Percentiles rank a stretch among this genome's conserved stretches.
Evolutionary conservation across 2,113 vertebrate genomes (phyloP).

Genomic region (Nothocercus julius): DNA sequence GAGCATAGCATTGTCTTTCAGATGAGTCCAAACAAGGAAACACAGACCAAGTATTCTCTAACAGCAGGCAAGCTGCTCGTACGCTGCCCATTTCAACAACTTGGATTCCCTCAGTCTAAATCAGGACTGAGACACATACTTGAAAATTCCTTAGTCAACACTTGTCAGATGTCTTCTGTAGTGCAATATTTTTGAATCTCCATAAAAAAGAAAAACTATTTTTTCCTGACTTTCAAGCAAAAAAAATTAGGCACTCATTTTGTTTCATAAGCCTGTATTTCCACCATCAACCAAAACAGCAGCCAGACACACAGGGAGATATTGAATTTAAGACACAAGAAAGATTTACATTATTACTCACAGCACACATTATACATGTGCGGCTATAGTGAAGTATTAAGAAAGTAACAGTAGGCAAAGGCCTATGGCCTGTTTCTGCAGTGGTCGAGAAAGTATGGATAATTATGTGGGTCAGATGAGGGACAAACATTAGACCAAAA

Average conservation of each 20-base stretch:
- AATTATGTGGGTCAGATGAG: background rate
- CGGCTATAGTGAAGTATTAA: background rate
- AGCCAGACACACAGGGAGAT: background rate
- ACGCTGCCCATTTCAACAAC: background rate
- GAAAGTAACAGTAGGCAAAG: background rate
- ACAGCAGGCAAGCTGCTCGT: background rate
- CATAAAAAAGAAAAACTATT: background rate
- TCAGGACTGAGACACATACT: background rate
- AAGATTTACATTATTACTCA: background rate
- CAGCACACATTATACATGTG: background rate
- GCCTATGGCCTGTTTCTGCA: background rate
- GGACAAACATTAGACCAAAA: background rate
- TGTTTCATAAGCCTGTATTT: background rate
- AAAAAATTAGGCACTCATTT: background rate
- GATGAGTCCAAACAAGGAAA: background rate
- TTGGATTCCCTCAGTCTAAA: background rate
- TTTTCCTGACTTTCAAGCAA: background rate
- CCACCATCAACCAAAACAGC: background rate
- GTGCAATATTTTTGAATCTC: background rate
- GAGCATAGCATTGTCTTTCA: background rate
- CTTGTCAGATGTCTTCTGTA: background rate
- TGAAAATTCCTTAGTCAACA: background rate
- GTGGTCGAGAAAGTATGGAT: rapidly evolving
- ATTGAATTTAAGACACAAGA: background rate
- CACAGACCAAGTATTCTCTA: background rate